Evolutionary conservation across 2,888 invertebrate species (phyloP).

Genomic region (Polymixis flavicincta): DNA sequence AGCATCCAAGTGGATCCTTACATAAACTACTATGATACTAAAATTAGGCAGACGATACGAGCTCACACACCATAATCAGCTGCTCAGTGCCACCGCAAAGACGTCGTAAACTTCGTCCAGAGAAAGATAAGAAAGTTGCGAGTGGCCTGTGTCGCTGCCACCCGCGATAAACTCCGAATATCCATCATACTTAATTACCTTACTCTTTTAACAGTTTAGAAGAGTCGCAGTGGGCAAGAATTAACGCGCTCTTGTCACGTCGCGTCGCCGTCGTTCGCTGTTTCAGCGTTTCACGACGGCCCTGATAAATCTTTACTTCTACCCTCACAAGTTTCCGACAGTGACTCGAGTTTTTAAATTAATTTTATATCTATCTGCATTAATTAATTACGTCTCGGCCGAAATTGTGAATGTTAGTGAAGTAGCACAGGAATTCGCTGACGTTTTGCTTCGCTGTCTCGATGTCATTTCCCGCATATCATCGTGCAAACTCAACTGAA

Average conservation of each 20-base stretch:
- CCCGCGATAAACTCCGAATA: conserved; percentile 87
- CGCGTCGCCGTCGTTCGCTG: conserved; percentile 68
- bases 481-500: conserved; percentile 30
- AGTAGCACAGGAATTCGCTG: conserved; percentile 42
- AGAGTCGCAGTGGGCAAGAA: conserved; percentile 78
- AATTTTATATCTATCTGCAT: conserved; percentile 66
- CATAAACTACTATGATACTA: conserved; percentile 54
- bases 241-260: conserved; percentile 83
- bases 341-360: conserved; percentile 68
- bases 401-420: conserved; percentile 53
- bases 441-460: conserved; percentile 27
- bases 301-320: conserved; percentile 74
- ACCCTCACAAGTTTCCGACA: conserved; percentile 65
- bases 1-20: conserved; percentile 32
- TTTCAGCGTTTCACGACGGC: conserved; percentile 76
- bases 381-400: conserved; percentile 62
- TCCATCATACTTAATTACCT: conserved; percentile 89
- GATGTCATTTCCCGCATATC: conserved; percentile 42
- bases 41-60: conserved; percentile 62
- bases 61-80: conserved; percentile 74
- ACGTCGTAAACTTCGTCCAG: conserved; percentile 78
- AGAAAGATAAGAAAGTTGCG: conserved; percentile 82
- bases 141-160: conserved; percentile 80
- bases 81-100: conserved; percentile 73
- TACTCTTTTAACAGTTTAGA: conserved; percentile 86